Evolutionary conservation across 2,113 vertebrate genomes (phyloP).

Genomic region (Isichthys henryi): DNA sequence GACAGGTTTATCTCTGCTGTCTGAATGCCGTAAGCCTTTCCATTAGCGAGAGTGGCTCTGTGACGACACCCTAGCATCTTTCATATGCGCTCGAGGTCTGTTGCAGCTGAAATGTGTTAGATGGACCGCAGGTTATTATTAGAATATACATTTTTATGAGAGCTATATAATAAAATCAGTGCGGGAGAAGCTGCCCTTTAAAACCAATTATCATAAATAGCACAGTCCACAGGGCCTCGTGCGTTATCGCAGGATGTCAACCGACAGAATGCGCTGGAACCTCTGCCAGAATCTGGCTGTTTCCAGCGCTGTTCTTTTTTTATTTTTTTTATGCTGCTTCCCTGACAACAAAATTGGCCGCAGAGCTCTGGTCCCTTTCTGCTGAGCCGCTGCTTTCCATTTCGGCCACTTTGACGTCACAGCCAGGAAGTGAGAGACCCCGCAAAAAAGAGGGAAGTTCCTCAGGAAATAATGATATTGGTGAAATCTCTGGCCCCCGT

Average conservation of each 20-base stretch:
- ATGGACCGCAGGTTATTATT: conserved; percentile 16
- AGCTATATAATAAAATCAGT: conserved; percentile 20
- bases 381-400: conserved; percentile 7
- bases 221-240: conserved; percentile 11
- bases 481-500: neutral
- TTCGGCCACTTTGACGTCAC: neutral
- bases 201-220: conserved; percentile 35
- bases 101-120: conserved; percentile 1
- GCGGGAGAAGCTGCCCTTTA: conserved; percentile 30
- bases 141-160: conserved; percentile 19
- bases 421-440: neutral
- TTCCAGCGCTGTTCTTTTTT: neutral
- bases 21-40: conserved; percentile 5
- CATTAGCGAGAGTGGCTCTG: neutral
- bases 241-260: conserved; percentile 20
- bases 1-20: neutral
- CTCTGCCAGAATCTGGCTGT: neutral
- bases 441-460: conserved; percentile 9
- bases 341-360: neutral
- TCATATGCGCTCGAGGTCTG: neutral
- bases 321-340: neutral
- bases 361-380: neutral
- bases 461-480: neutral
- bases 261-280: neutral
- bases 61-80: neutral